Evolutionary conservation across 2,113 vertebrate genomes (phyloP).

Genomic region (Passer montanus): DNA sequence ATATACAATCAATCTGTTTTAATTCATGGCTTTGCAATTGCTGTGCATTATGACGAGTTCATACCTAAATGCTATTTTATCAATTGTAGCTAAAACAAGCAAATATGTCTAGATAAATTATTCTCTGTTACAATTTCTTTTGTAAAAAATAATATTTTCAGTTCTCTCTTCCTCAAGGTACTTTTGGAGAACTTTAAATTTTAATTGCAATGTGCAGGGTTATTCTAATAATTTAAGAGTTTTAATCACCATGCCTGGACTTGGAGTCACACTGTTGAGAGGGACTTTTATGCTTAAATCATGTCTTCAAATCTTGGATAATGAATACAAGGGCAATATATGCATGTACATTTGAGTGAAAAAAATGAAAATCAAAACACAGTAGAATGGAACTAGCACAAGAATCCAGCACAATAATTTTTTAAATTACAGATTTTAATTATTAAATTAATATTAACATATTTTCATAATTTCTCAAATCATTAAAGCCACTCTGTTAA

Average conservation of each 20-base stretch:
- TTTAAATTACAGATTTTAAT: constrained; percentile 33
- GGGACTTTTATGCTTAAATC: not conserved
- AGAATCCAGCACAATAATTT: constrained; percentile 29
- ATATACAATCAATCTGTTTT: not conserved
- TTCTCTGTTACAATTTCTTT: not conserved
- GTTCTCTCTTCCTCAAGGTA: not conserved
- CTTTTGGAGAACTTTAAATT: not conserved
- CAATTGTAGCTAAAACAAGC: not conserved
- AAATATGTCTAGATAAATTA: constrained; percentile 48
- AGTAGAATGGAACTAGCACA: not conserved
- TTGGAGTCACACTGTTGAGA: not conserved
- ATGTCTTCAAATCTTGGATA: not conserved
- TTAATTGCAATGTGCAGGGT: not conserved
- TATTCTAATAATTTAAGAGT: not conserved
- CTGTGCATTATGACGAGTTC: not conserved
- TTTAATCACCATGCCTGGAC: not conserved
- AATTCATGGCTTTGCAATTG: not conserved
- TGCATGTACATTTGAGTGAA: not conserved
- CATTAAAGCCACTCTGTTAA: constrained; percentile 80
- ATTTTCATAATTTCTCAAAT: constrained; percentile 72
- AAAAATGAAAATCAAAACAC: not conserved
- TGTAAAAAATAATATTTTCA: not conserved
- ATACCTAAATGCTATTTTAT: not conserved
- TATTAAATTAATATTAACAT: constrained; percentile 44
- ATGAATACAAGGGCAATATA: not conserved